These are phyloP conservation scores for Polyodon spathula DNA, from an alignment of 2,113 vertebrate genomes.

Conservation along the genomic window DNA sequence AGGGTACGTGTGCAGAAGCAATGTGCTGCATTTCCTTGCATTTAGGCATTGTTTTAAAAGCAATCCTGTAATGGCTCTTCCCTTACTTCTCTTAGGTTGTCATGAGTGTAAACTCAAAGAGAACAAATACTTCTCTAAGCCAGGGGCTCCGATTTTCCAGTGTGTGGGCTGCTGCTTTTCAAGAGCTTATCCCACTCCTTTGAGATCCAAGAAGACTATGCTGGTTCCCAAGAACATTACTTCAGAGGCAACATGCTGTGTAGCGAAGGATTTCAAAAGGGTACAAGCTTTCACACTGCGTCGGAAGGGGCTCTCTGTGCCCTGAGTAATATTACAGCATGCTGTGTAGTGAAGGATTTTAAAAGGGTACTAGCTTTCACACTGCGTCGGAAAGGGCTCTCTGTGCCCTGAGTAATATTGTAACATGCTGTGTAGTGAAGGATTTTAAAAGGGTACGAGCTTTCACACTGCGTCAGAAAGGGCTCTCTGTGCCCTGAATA, in stretches of 20 bases:
- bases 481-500: no score
- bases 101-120: slow-evolving; percentile 63
- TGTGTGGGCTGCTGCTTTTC: slow-evolving; percentile 71
- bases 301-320: no score
- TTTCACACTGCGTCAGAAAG: no score
- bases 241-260: slow-evolving; percentile 66
- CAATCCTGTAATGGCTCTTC: neutral
- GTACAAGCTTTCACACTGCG: slow-evolving; percentile 32
- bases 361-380: no score
- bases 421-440: no score
- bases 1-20: neutral
- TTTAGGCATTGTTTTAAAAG: neutral
- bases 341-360: no score
- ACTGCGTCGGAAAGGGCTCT: no score
- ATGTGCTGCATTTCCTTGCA: neutral
- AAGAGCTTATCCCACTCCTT: slow-evolving; percentile 63
- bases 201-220: slow-evolving; percentile 70
- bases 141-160: slow-evolving; percentile 54
- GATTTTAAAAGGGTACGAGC: no score
- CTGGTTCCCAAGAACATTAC: slow-evolving; percentile 68
- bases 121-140: slow-evolving; percentile 53
- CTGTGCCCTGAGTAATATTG: no score
- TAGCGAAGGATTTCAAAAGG: slow-evolving; percentile 64
- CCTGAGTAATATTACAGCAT: no score
- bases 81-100: slow-evolving; percentile 39